Evolutionary conservation across 2,797 vertebrate genomes (phyloP).

Genomic region (Halcyon leucocephala): DNA sequence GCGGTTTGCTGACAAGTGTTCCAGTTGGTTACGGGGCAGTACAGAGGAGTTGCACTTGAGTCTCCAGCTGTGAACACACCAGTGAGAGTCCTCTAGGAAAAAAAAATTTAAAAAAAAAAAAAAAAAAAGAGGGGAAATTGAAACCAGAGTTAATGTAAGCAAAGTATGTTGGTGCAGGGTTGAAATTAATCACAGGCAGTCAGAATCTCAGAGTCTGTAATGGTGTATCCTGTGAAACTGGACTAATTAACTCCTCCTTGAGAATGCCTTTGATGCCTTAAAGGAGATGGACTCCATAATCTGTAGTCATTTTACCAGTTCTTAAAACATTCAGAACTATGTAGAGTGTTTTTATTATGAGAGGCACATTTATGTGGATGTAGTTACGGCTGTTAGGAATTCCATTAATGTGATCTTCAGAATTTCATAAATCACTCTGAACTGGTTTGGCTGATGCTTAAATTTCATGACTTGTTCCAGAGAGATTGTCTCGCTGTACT

Average conservation of each 20-base stretch:
- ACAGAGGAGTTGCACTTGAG: slow-evolving; percentile 36
- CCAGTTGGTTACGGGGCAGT: slow-evolving; percentile 37
- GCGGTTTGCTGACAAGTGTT: slow-evolving; percentile 60
- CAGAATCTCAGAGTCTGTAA: slow-evolving; percentile 47
- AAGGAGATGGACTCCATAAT: slow-evolving; percentile 59
- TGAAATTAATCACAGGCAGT: slow-evolving; percentile 67
- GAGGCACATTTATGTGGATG: slow-evolving; percentile 69
- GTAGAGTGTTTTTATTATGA: slow-evolving; percentile 65
- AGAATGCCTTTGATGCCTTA: slow-evolving; percentile 67
- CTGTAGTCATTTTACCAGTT: slow-evolving; percentile 68
- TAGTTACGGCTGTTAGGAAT: slow-evolving; percentile 63
- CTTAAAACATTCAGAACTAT: slow-evolving; percentile 63
- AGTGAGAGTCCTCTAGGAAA: slow-evolving; percentile 3
- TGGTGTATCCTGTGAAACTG: slow-evolving; percentile 69
- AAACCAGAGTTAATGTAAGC: slow-evolving; percentile 69
- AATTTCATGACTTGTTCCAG: slow-evolving; percentile 45
- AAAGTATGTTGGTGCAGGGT: slow-evolving; percentile 56
- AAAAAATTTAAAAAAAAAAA: neutral
- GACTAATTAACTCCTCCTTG: slow-evolving; percentile 69
- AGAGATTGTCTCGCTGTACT: slow-evolving; percentile 31
- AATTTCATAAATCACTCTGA: slow-evolving; percentile 66
- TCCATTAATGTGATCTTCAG: slow-evolving; percentile 61
- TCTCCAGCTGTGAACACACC: slow-evolving; percentile 60
- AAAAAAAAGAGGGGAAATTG: slow-evolving; percentile 45
- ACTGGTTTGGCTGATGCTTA: slow-evolving; percentile 54